Conservation (phyloP, 2,113 vertebrate species). For the Halcyon senegalensis region DNA sequence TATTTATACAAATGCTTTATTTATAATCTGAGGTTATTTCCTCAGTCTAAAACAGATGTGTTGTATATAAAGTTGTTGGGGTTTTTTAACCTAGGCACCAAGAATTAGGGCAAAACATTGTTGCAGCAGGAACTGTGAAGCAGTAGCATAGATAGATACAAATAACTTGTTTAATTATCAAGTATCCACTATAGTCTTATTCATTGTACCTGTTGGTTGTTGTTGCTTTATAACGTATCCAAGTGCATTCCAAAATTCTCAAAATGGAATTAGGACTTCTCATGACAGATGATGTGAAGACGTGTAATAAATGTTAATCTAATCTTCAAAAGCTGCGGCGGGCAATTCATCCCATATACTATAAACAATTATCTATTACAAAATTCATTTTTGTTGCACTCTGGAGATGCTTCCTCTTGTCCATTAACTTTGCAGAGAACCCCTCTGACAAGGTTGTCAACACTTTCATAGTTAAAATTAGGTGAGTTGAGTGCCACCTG, state of each 20-base stretch:
- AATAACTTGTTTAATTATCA: background rate
- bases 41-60: background rate
- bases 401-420: background rate
- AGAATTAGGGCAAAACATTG: background rate
- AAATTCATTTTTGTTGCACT: background rate
- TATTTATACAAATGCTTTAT: slow-evolving; percentile 28
- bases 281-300: background rate
- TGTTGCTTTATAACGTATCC: background rate
- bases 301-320: background rate
- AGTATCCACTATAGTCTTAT: background rate
- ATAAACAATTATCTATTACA: background rate
- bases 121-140: background rate
- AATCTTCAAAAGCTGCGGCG: background rate
- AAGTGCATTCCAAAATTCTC: background rate
- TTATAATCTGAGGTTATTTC: background rate
- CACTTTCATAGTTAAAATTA: background rate
- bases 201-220: background rate
- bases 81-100: background rate
- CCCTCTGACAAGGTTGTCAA: background rate
- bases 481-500: background rate
- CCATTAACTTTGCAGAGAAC: background rate
- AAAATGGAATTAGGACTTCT: background rate
- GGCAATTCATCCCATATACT: background rate
- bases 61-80: background rate
- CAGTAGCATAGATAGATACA: background rate